These are phyloP conservation scores for Epistrophe grossulariae DNA, from an alignment of 2,888 invertebrate genomes.

Conservation along the genomic window DNA sequence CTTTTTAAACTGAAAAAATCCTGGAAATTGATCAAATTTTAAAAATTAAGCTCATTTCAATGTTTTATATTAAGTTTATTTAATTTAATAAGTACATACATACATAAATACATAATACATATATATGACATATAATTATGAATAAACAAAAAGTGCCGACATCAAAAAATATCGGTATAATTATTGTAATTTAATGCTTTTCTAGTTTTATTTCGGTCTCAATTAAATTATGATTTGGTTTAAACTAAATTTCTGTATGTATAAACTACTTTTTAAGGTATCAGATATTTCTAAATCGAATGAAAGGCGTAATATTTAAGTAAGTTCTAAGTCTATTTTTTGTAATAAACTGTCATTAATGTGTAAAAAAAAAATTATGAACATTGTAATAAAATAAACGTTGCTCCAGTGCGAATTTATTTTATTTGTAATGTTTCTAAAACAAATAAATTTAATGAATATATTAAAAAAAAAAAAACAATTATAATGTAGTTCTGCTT, in stretches of 20 bases:
- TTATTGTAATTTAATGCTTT: neutral
- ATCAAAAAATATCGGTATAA: neutral
- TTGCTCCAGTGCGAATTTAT: slow-evolving; percentile 67
- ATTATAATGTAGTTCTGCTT: neutral
- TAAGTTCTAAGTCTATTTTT: slow-evolving; percentile 69
- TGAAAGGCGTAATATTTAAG: slow-evolving; percentile 54
- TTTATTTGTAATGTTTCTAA: slow-evolving; percentile 65
- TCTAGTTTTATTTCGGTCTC: slow-evolving; percentile 15
- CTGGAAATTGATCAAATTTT: slow-evolving; percentile 19
- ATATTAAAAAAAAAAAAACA: slow-evolving; percentile 1
- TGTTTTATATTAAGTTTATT: neutral
- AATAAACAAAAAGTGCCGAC: neutral
- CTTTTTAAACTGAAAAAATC: neutral
- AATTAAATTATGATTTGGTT: neutral
- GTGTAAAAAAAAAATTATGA: slow-evolving; percentile 42
- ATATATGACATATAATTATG: neutral
- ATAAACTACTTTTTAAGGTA: slow-evolving; percentile 52
- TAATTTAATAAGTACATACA: neutral
- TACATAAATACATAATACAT: neutral
- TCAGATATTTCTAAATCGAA: slow-evolving; percentile 50
- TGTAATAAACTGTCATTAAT: slow-evolving; percentile 66
- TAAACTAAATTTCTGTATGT: slow-evolving; percentile 36
- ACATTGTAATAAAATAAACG: slow-evolving; percentile 22
- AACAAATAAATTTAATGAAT: slow-evolving; percentile 33
- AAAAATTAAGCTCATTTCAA: slow-evolving; percentile 4